Base-by-base conservation (phyloP, 2,797 vertebrate genomes). In the Chaetodon trifasciatus region DNA sequence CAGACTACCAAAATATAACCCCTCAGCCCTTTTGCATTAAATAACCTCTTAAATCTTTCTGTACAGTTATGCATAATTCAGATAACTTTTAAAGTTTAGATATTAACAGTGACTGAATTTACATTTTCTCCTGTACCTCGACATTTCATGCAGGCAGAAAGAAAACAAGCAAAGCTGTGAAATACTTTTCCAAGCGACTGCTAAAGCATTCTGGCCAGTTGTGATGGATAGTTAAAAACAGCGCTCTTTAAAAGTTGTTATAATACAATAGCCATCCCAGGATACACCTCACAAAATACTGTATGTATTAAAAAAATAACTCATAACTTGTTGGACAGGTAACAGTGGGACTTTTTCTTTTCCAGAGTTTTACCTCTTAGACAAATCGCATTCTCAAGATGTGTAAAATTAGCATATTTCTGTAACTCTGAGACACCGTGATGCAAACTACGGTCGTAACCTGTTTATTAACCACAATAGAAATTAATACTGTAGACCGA, bases 61-160 rank as follows among this genome's bases (percentile, higher is more conserved):
- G 47, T 64, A 40, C 13, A 23, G 65, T 42, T 75, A 32, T 56
- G 71, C 64, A 74, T 64, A 42, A 69, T 73, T 73, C 8, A 68
- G 12, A 6, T 28, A 16, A 57, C 17, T 79, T 60, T 37, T 21
- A n/a, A 47, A 72, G 17, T 62, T 47, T 57, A 28, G 49, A 73
- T 47, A 61, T 61, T 67, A 63, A 61, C 39, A 47, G 46, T 35
- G 23, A 65, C 12, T 28, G 5, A 28, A 28, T 64, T 71, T 71
- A 49, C 23, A 50, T 39, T 39, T 73, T 32, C 28, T 16, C n/a
- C 2, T 71, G n/a, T 50, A 57, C 19, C 35, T 49, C 19, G 4
- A 52, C 3, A 58, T 57, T 63, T 77, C 0, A 64, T 39, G 21
- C 9, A 1, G 0, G 3, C 3, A 4, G 10, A 13, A 46, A 28